phyloP scores from a whole-genome alignment of 2,888 invertebrate species.

The Hirtodrosophila trivittata region DNA sequence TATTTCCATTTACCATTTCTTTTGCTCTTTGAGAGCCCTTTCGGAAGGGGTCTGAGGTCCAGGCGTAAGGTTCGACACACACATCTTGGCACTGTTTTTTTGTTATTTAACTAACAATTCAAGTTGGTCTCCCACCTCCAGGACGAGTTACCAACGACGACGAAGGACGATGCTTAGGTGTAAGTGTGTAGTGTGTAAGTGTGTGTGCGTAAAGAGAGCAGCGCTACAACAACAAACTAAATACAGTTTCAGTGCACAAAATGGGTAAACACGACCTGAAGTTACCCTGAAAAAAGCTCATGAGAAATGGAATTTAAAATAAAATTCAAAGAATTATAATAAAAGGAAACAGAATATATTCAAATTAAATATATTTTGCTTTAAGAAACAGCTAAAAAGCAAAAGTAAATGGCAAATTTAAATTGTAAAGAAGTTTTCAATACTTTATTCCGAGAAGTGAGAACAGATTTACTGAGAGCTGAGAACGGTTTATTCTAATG shows the following conservation, averaged over 20 bases:
- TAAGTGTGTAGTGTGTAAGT: not conserved
- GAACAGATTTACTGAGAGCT: too few species aligned
- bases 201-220: constrained; percentile 21
- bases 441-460: too few species aligned
- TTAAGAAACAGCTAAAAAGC: too few species aligned
- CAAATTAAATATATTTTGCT: too few species aligned
- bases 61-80: constrained; percentile 26
- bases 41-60: constrained; percentile 22
- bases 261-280: not conserved
- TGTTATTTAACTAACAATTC: constrained; percentile 53
- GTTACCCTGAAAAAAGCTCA: not conserved
- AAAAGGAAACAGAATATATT: too few species aligned
- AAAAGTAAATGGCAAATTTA: too few species aligned
- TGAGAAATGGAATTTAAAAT: too few species aligned
- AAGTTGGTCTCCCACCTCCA: constrained; percentile 43
- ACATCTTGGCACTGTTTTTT: constrained; percentile 46
- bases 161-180: constrained; percentile 22
- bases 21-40: constrained; percentile 4
- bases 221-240: constrained; percentile 11
- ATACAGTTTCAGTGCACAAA: not conserved
- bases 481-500: too few species aligned
- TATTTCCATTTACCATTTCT: constrained; percentile 13
- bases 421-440: too few species aligned
- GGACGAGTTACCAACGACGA: too few species aligned
- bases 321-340: too few species aligned